These are phyloP conservation scores for Lithophane semibrunnea DNA, from an alignment of 2,888 invertebrate species.

Conservation along the genomic window DNA sequence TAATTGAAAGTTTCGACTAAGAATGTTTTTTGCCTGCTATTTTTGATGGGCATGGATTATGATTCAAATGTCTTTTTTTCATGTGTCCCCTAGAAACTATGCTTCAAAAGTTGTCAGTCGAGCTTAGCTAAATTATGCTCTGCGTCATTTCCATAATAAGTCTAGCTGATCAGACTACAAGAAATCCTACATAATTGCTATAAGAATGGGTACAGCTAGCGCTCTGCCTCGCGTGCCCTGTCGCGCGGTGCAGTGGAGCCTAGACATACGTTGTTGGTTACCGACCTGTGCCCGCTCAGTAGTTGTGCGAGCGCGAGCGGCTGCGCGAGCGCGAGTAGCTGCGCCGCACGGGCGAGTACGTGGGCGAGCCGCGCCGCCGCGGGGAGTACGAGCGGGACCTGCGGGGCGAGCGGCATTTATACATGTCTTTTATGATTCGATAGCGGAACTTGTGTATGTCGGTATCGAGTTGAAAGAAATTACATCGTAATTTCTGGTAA, in stretches of 20 bases:
- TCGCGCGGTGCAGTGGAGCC: neutral
- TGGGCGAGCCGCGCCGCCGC: slow-evolving; percentile 96
- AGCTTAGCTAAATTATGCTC: neutral
- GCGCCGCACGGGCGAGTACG: slow-evolving; percentile 97
- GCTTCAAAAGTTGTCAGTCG: neutral
- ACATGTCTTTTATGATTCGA: neutral
- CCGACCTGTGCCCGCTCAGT: slow-evolving; percentile 73
- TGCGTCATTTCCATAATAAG: neutral
- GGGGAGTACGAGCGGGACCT: slow-evolving; percentile 94
- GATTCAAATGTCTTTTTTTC: neutral
- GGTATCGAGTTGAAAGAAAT: neutral
- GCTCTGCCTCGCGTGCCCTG: neutral
- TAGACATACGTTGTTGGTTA: neutral
- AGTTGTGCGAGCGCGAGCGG: slow-evolving; percentile 84
- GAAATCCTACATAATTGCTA: slow-evolving; percentile 10
- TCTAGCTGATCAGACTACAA: slow-evolving; percentile 4
- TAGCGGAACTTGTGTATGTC: neutral
- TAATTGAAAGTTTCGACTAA: neutral
- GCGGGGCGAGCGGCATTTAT: neutral
- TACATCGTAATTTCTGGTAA: neutral
- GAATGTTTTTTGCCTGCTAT: neutral
- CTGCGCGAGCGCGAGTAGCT: slow-evolving; percentile 94
- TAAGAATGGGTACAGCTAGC: neutral
- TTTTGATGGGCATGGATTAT: neutral
- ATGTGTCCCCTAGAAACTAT: neutral